A percentile compares a stretch with the other conserved stretches of the same genome.
Conservation (phyloP, 2,888 invertebrate genomes). For the Temnothorax ravouxi region DNA sequence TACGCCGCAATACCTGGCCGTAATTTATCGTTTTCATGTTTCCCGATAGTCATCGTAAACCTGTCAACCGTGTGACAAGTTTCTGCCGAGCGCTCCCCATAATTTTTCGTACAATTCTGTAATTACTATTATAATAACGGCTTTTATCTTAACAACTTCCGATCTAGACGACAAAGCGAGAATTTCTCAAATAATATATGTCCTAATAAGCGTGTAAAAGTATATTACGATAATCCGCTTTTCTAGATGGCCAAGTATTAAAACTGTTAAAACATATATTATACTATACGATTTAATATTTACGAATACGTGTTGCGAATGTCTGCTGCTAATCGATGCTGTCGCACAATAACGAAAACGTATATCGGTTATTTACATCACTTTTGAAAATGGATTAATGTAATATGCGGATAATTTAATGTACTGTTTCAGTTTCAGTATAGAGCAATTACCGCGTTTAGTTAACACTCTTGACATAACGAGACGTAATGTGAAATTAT, state of each 20-base stretch:
- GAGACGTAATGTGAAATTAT: conserved; percentile 32
- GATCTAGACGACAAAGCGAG: neutral
- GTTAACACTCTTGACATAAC: neutral
- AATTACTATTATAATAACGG: conserved; percentile 52
- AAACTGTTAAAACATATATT: neutral
- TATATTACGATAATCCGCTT: conserved; percentile 20
- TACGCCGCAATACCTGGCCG: conserved; percentile 30
- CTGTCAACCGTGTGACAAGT: conserved; percentile 60
- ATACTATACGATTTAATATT: neutral
- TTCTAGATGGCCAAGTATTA: neutral
- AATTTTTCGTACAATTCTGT: conserved; percentile 45
- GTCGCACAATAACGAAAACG: neutral
- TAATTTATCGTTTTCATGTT: conserved; percentile 61
- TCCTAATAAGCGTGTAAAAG: conserved; percentile 42
- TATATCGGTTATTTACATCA: neutral
- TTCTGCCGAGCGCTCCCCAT: conserved; percentile 22
- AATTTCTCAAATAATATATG: conserved; percentile 15
- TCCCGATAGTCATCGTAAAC: conserved; percentile 59
- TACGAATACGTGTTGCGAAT: neutral
- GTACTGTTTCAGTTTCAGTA: neutral
- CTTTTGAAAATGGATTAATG: conserved; percentile 14
- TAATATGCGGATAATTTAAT: neutral
- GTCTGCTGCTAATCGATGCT: neutral
- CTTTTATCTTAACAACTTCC: conserved; percentile 51
- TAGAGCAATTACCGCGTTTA: conserved; percentile 10